phyloP scores from a whole-genome alignment of 2,888 invertebrate genomes.

The Melikaiella ostensackeni region DNA sequence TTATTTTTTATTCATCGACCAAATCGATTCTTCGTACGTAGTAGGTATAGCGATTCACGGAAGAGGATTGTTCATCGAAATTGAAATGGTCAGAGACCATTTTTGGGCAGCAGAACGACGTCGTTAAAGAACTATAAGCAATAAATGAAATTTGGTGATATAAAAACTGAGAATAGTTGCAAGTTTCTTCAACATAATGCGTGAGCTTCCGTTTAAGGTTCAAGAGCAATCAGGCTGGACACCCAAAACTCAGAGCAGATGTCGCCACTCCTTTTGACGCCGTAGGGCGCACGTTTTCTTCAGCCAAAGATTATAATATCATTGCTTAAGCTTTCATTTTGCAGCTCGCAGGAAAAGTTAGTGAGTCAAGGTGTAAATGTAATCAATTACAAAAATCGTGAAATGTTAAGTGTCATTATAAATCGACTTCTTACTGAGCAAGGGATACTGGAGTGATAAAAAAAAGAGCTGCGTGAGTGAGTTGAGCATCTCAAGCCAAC shows the following conservation, averaged over 20 bases:
- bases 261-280: no score
- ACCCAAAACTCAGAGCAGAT: no score
- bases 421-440: slow-evolving; percentile 3
- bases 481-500: slow-evolving; percentile 8
- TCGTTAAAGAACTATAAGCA: background rate
- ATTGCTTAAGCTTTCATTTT: no score
- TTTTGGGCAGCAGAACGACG: slow-evolving; percentile 3
- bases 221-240: no score
- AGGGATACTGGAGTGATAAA: slow-evolving; percentile 12
- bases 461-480: slow-evolving; percentile 19
- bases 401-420: slow-evolving; percentile 1
- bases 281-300: no score
- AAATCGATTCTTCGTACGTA: slow-evolving; percentile 21
- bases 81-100: slow-evolving; percentile 36
- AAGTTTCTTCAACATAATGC: no score
- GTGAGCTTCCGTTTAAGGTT: no score
- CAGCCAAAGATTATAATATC: no score
- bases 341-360: no score
- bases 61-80: slow-evolving; percentile 16
- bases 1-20: slow-evolving; percentile 28
- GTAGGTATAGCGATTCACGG: slow-evolving; percentile 17
- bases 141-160: background rate
- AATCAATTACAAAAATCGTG: slow-evolving; percentile 7
- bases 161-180: no score
- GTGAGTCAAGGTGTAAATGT: background rate